Percentiles rank a stretch among this genome's conserved stretches.
These are phyloP conservation scores for Archaeoteleia sp. DNA, from an alignment of 2,888 invertebrate species.

Conservation along the genomic window DNA sequence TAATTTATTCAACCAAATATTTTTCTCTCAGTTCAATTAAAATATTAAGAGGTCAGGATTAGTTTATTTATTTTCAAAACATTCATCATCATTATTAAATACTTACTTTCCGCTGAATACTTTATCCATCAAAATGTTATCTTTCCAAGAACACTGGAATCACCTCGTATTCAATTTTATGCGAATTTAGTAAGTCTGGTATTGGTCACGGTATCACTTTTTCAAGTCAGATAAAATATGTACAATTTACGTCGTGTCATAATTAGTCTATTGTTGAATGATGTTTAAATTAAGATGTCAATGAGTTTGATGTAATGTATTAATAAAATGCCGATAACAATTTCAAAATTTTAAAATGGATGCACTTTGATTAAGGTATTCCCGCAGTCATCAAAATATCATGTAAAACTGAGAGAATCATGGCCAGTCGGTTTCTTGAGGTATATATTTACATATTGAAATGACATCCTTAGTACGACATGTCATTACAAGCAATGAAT, in stretches of 20 bases:
- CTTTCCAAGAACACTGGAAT: background rate
- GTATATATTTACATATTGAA: constrained; percentile 41
- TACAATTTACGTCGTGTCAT: no score
- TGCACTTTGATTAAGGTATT: background rate
- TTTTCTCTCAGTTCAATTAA: no score
- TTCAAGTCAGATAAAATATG: no score
- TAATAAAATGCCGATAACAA: background rate
- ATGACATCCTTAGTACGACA: constrained; percentile 37
- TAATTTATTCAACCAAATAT: no score
- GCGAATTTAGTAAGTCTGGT: no score
- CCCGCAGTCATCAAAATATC: constrained; percentile 18
- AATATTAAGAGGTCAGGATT: no score
- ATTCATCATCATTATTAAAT: no score
- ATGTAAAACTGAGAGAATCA: constrained; percentile 18
- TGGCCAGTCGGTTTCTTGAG: constrained; percentile 9
- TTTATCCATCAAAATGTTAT: constrained; percentile 17
- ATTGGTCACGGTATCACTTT: no score
- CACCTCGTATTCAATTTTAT: background rate
- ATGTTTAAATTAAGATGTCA: no score
- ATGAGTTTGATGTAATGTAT: no score
- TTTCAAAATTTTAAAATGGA: background rate
- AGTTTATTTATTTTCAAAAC: no score
- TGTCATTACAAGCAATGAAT: constrained; percentile 27
- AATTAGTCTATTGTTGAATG: no score
- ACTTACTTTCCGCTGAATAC: constrained; percentile 14